Evolutionary conservation across 2,888 invertebrate genomes (phyloP).

Genomic region (Nycteola revayana): DNA sequence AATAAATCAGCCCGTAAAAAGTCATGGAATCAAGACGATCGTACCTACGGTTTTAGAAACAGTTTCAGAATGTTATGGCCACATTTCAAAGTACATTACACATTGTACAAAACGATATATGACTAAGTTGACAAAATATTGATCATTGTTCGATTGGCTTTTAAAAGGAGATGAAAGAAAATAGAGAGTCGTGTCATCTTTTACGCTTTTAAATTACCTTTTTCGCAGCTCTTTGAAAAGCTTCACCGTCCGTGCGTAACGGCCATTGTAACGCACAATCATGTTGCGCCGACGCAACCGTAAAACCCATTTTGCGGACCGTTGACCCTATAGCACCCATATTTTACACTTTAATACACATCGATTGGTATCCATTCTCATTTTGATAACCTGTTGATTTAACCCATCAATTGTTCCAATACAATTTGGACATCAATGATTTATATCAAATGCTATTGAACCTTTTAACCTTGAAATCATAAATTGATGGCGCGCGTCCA

Average conservation of each 20-base stretch:
- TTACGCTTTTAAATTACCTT: conserved; percentile 31
- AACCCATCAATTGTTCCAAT: conserved; percentile 42
- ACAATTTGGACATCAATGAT: conserved; percentile 47
- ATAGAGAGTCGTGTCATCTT: conserved; percentile 10
- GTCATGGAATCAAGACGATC: too few species aligned
- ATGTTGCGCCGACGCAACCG: conserved; percentile 35
- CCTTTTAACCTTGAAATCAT: conserved; percentile 33
- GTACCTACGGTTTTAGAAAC: too few species aligned
- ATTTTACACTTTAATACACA: conserved; percentile 56
- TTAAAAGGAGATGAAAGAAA: conserved; percentile 4
- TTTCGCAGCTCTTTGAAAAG: conserved; percentile 47
- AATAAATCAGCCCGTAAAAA: too few species aligned
- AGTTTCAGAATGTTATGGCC: too few species aligned
- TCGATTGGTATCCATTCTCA: conserved; percentile 31
- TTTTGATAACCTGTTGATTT: conserved; percentile 54
- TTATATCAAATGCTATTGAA: conserved; percentile 40
- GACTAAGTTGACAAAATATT: conserved; percentile 1
- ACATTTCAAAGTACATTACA: too few species aligned
- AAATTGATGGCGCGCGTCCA: conserved; percentile 27
- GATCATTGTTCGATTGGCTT: too few species aligned
- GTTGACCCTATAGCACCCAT: conserved; percentile 60
- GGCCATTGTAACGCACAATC: conserved; percentile 31
- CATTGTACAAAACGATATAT: too few species aligned
- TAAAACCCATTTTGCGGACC: conserved; percentile 62
- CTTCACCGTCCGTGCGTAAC: conserved; percentile 28